These are phyloP conservation scores for Samia ricini DNA, from an alignment of 1,140 invertebrate genomes.

Conservation along the genomic window DNA sequence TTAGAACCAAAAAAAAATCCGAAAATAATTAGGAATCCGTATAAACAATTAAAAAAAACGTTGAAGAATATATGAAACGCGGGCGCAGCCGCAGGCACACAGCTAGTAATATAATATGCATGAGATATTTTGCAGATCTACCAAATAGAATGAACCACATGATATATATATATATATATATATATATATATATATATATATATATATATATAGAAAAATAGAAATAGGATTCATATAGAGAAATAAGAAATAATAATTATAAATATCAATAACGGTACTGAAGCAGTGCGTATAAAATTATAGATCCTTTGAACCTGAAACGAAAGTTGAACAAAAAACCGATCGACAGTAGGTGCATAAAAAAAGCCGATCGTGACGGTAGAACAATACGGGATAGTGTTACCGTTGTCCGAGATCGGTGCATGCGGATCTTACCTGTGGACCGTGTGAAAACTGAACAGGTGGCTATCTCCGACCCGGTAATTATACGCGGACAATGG, in stretches of 20 bases:
- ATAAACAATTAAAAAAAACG: too few species aligned
- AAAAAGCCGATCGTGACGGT: background rate
- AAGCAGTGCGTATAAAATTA: background rate
- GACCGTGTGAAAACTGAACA: slow-evolving; percentile 72
- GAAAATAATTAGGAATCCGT: too few species aligned
- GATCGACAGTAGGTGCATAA: background rate
- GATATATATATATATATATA: too few species aligned
- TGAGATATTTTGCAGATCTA: too few species aligned
- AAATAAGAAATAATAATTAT: background rate
- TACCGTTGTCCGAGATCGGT: slow-evolving; percentile 48
- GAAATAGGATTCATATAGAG: too few species aligned
- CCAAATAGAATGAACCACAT: too few species aligned
- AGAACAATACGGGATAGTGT: slow-evolving; percentile 55
- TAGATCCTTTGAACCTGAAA: background rate
- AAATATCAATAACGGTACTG: background rate
- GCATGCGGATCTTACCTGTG: slow-evolving; percentile 41
- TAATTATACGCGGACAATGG: slow-evolving; percentile 61
- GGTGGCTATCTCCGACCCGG: slow-evolving; percentile 54
- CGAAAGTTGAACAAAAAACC: background rate
- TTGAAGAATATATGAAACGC: too few species aligned
- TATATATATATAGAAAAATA: too few species aligned
- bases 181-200: too few species aligned
- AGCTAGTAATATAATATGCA: too few species aligned
- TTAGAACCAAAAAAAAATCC: too few species aligned
- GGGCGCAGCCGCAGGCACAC: too few species aligned